Percentiles rank a stretch among this genome's conserved stretches.
Conservation (phyloP, 1,140 invertebrate species). For the Conus betulinus region DNA sequence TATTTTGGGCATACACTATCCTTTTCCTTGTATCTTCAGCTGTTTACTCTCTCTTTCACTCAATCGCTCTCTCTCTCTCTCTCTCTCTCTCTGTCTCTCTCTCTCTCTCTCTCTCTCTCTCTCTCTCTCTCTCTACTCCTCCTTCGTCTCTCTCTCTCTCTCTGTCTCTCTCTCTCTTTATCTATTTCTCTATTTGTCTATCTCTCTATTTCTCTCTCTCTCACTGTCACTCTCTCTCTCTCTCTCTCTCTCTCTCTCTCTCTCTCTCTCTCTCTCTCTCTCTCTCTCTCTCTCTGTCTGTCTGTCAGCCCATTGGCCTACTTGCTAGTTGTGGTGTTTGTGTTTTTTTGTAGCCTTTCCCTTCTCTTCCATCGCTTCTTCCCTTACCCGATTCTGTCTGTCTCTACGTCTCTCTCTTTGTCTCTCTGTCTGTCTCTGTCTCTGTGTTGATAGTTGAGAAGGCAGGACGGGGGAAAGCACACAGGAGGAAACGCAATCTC, state of each 20-base stretch:
- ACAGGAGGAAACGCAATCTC: too few relatives aligned
- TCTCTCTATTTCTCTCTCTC: not conserved
- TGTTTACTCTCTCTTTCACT: not conserved
- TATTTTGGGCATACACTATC: not conserved
- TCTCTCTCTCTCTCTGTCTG: too few relatives aligned
- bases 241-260: not conserved
- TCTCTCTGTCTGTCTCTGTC: not conserved
- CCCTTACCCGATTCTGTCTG: too few relatives aligned
- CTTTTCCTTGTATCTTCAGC: not conserved
- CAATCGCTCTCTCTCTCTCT: not conserved
- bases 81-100: constrained; percentile 3
- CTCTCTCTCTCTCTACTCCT: not conserved
- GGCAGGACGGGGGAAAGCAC: too few relatives aligned
- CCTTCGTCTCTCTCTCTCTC: not conserved
- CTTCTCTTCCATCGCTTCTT: too few relatives aligned
- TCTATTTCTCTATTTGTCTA: not conserved
- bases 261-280: not conserved
- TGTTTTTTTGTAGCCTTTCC: too few relatives aligned
- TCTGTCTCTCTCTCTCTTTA: not conserved
- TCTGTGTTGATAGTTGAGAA: too few relatives aligned
- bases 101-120: not conserved
- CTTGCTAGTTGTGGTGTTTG: too few relatives aligned
- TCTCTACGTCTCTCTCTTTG: too few relatives aligned
- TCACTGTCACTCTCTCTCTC: not conserved
- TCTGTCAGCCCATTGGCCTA: too few relatives aligned